A percentile compares a stretch with the other conserved stretches of the same genome.
Evolutionary conservation across 2,113 vertebrate genomes (phyloP).

Genomic region (Nyctibius bracteatus): DNA sequence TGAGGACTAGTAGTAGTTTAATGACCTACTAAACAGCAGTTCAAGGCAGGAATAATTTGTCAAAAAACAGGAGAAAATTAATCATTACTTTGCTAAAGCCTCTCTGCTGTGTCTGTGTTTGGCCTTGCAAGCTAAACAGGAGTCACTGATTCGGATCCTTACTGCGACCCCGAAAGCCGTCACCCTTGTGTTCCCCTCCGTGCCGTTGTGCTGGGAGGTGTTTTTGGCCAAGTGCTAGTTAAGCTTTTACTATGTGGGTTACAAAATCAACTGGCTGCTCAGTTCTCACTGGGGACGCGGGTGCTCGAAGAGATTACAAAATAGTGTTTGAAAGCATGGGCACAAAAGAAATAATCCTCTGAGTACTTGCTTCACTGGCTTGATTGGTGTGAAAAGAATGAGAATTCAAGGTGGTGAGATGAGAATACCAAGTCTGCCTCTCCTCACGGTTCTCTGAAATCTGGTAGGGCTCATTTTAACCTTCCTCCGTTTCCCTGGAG

Average conservation of each 20-base stretch:
- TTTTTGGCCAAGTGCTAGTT: constrained; percentile 36
- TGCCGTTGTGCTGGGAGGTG: background rate
- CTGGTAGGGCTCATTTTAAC: background rate
- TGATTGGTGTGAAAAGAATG: constrained; percentile 63
- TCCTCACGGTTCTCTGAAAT: background rate
- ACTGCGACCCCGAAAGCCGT: background rate
- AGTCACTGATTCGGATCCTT: background rate
- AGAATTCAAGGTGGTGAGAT: constrained; percentile 44
- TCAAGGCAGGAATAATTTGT: constrained; percentile 60
- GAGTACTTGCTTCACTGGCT: constrained; percentile 63
- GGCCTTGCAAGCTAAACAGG: background rate
- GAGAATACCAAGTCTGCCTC: background rate
- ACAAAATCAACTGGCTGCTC: constrained; percentile 55
- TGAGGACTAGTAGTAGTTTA: background rate
- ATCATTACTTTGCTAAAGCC: constrained; percentile 55
- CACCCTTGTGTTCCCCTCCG: background rate
- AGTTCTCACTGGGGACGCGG: constrained; percentile 40
- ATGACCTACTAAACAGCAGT: constrained; percentile 33
- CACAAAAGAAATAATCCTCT: constrained; percentile 61
- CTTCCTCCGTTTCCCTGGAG: background rate
- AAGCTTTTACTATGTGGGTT: constrained; percentile 36
- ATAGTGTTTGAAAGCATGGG: constrained; percentile 55
- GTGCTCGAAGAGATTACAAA: constrained; percentile 60
- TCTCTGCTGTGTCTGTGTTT: background rate
- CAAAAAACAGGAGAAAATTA: constrained; percentile 37